phyloP scores from a whole-genome alignment of 1,140 invertebrate genomes.

The Zaprionus kolodkinae region DNA sequence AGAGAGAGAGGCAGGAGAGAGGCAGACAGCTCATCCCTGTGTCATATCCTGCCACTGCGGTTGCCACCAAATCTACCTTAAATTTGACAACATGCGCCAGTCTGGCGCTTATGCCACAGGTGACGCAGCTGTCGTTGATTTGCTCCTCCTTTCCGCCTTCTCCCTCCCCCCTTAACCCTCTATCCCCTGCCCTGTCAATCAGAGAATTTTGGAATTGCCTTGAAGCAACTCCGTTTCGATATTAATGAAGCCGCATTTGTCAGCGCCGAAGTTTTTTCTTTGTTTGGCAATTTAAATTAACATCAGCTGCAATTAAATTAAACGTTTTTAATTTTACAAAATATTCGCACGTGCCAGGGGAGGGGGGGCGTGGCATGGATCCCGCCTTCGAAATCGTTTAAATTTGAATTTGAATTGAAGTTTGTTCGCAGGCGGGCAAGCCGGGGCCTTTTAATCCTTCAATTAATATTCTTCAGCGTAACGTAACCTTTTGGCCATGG shows the following conservation, averaged over 20 bases:
- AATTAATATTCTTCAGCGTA: conserved; percentile 79
- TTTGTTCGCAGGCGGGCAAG: conserved; percentile 55
- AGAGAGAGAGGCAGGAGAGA: conserved; percentile 14
- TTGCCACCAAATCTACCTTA: conserved; percentile 77
- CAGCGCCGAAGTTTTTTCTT: conserved; percentile 55
- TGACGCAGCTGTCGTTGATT: conserved; percentile 61
- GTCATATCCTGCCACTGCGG: conserved; percentile 51
- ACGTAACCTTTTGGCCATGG: conserved; percentile 52
- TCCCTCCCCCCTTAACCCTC: neutral
- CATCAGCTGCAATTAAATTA: conserved; percentile 80
- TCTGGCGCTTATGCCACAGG: conserved; percentile 56
- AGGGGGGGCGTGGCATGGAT: neutral
- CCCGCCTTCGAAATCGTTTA: neutral
- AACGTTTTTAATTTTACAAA: conserved; percentile 66
- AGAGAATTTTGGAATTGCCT: conserved; percentile 56
- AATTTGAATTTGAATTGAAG: conserved; percentile 82
- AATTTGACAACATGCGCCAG: conserved; percentile 74
- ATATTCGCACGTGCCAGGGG: conserved; percentile 69
- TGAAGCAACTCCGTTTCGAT: conserved; percentile 45
- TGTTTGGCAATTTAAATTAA: conserved; percentile 65
- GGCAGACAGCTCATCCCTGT: conserved; percentile 17
- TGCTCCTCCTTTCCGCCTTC: conserved; percentile 16
- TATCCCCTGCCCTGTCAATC: conserved; percentile 59
- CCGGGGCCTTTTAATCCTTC: conserved; percentile 79
- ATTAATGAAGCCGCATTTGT: conserved; percentile 74